phyloP scores from a whole-genome alignment of 2,797 vertebrate species.

The Brachyalestes nurse region DNA sequence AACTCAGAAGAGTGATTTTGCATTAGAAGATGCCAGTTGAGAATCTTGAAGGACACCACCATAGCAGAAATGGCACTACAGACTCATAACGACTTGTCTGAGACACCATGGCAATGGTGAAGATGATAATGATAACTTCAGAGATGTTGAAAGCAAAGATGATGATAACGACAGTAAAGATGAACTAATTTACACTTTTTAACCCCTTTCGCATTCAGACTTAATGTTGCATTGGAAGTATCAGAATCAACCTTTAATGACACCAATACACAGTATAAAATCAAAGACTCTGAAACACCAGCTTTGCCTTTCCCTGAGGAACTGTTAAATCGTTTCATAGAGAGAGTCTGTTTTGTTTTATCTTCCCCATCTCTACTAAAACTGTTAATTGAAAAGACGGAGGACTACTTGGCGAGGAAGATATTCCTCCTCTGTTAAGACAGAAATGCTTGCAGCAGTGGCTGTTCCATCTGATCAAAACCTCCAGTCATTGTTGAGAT shows the following conservation, averaged over 20 bases:
- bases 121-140: no score
- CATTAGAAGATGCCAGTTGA: no score
- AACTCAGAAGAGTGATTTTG: no score
- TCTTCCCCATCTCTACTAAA: background rate
- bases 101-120: no score
- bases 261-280: background rate
- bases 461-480: conserved; percentile 9
- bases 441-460: background rate
- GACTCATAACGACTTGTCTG: no score
- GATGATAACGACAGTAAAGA: no score
- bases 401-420: background rate
- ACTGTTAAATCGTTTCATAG: background rate
- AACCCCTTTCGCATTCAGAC: background rate
- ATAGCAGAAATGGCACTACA: no score
- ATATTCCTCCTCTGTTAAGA: background rate
- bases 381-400: background rate
- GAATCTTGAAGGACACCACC: no score
- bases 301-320: background rate
- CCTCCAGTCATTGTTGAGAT: background rate
- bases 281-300: background rate
- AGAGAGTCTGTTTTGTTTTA: background rate
- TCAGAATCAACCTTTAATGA: background rate
- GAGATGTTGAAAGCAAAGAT: no score
- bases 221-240: background rate
- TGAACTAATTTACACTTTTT: background rate